Evolutionary conservation across 2,113 vertebrate genomes (phyloP).

Genomic region (Eretmodus cyanostictus): DNA sequence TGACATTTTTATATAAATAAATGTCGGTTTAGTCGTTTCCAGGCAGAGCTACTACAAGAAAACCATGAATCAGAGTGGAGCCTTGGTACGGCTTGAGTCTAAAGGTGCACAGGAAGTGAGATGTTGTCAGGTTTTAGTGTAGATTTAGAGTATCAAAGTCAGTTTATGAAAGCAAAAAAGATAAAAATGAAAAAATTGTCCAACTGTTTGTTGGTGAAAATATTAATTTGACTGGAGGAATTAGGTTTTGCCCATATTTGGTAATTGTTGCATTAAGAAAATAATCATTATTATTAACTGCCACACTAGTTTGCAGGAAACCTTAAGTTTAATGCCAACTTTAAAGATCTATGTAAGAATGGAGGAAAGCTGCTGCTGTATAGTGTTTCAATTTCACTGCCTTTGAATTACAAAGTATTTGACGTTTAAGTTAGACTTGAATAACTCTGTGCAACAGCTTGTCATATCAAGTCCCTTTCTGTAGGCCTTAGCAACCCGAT

Average conservation of each 20-base stretch:
- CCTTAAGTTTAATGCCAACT: not conserved
- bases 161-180: not conserved
- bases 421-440: not conserved
- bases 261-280: not conserved
- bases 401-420: not conserved
- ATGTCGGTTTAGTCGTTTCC: not conserved
- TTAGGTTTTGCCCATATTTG: not conserved
- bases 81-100: not conserved
- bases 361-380: not conserved
- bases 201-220: not conserved
- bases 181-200: not conserved
- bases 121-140: not conserved
- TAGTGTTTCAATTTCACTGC: not conserved
- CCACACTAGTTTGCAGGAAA: not conserved
- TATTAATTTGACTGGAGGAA: not conserved
- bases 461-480: not conserved
- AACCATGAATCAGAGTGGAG: not conserved
- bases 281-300: not conserved
- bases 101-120: not conserved
- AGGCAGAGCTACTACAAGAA: not conserved
- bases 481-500: not conserved
- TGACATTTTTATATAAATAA: slow-evolving; percentile 31
- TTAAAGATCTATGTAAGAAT: not conserved
- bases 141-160: not conserved
- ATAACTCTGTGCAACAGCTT: not conserved